phyloP scores from a whole-genome alignment of 2,888 invertebrate species.

The Sthenelais limicola region DNA sequence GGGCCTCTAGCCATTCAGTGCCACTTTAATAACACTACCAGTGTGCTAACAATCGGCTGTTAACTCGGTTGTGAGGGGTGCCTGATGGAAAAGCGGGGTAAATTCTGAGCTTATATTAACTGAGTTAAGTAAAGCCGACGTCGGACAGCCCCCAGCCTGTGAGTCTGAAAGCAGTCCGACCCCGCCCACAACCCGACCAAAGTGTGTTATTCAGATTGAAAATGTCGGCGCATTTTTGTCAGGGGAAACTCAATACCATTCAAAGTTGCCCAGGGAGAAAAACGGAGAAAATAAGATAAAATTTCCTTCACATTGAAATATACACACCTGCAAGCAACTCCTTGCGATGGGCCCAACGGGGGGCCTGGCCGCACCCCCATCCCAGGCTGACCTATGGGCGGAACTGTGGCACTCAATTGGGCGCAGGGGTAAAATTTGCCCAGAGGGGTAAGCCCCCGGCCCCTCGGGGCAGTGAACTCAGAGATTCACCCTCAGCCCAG shows the following conservation, averaged over 20 bases:
- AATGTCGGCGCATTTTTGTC: conserved; percentile 24
- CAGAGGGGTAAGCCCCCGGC: conserved; percentile 9
- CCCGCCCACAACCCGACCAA: neutral
- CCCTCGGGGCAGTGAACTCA: neutral
- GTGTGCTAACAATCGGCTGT: neutral
- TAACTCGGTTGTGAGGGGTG: neutral
- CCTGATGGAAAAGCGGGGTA: conserved; percentile 28
- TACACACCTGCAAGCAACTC: conserved; percentile 2
- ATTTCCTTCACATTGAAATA: conserved; percentile 32
- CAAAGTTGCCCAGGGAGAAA: conserved; percentile 17
- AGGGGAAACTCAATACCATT: conserved; percentile 29
- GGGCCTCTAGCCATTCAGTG: neutral
- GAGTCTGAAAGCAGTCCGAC: neutral
- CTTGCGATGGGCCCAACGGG: neutral
- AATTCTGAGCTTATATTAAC: conserved; percentile 34
- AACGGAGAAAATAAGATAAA: conserved; percentile 17
- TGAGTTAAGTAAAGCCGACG: neutral
- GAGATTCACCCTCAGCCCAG: neutral
- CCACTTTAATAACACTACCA: conserved; percentile 13
- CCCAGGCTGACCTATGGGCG: conserved; percentile 3
- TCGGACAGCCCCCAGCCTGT: neutral
- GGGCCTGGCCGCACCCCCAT: conserved; percentile 1
- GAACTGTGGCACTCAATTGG: neutral
- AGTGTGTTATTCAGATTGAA: neutral
- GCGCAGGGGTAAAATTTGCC: conserved; percentile 28